These are phyloP conservation scores for Callospermophilus lateralis DNA, from an alignment of 2,113 vertebrate species.

Conservation along the genomic window DNA sequence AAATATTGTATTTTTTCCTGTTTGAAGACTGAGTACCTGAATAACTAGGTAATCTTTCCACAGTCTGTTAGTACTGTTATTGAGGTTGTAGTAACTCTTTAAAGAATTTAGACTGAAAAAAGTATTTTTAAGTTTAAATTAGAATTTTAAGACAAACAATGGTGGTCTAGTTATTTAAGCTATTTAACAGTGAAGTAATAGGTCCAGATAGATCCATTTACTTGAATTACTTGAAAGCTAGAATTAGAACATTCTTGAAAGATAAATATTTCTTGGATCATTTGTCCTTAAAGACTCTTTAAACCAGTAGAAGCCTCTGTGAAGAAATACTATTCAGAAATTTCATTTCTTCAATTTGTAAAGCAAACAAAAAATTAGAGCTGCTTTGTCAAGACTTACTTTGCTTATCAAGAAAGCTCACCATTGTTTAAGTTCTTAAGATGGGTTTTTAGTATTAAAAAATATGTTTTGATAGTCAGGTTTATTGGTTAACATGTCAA, in stretches of 20 bases:
- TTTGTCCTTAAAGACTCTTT: conserved; percentile 25
- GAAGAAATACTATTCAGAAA: conserved; percentile 48
- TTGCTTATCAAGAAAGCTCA: conserved; percentile 49
- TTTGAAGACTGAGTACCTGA: conserved; percentile 32
- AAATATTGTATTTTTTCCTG: conserved; percentile 35
- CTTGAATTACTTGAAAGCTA: conserved; percentile 42
- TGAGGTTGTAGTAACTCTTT: conserved; percentile 27
- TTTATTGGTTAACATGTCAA: neutral
- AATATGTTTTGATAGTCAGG: neutral
- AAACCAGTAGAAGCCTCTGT: neutral
- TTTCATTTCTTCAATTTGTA: neutral
- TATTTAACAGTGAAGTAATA: neutral
- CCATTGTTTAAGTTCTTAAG: neutral
- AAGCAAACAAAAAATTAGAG: conserved; percentile 30
- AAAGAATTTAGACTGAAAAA: conserved; percentile 45
- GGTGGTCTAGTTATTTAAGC: too few relatives aligned
- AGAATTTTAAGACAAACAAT: neutral
- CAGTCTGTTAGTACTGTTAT: neutral
- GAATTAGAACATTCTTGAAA: conserved; percentile 39
- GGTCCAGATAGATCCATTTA: conserved; percentile 3
- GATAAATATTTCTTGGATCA: conserved; percentile 33
- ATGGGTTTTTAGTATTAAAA: conserved; percentile 13
- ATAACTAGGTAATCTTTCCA: conserved; percentile 20
- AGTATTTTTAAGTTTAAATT: neutral
- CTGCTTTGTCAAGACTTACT: conserved; percentile 16